Conservation (phyloP, 2,113 vertebrate genomes). For the Atrichornis clamosus region DNA sequence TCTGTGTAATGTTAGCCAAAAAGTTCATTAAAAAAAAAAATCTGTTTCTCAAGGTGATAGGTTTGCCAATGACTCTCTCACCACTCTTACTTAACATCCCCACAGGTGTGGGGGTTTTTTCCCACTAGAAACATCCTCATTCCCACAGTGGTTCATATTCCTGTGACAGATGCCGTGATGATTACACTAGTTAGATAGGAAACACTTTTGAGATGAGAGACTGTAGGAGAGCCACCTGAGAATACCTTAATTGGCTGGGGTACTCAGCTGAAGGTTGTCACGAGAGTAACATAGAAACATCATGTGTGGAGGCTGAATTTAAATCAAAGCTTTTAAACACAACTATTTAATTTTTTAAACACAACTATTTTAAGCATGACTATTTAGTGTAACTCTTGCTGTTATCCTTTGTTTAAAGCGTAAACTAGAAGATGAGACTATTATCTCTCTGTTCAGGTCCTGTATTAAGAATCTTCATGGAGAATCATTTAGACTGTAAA, state of each 20-base stretch:
- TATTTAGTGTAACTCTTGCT: not conserved
- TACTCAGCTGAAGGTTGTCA: not conserved
- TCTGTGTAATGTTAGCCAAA: not conserved
- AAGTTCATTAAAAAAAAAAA: not conserved
- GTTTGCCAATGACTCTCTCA: not conserved
- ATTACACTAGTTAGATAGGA: not conserved
- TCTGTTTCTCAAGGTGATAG: not conserved
- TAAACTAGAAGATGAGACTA: not conserved
- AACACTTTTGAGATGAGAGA: not conserved
- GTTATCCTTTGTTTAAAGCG: not conserved
- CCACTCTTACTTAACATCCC: not conserved
- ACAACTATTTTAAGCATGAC: not conserved
- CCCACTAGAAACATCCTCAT: not conserved
- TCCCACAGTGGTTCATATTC: not conserved
- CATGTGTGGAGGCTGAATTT: not conserved
- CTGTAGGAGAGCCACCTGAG: not conserved
- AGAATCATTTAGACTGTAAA: not conserved
- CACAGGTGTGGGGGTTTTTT: fast-evolving
- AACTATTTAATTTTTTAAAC: too few species aligned
- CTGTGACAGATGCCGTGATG: not conserved
- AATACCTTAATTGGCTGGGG: not conserved
- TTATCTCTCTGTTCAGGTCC: not conserved
- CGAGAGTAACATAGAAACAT: not conserved
- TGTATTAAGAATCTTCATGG: not conserved
- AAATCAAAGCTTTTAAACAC: not conserved